Percentiles rank a stretch among this genome's conserved stretches.
Evolutionary conservation across 1,140 invertebrate genomes (phyloP).

Genomic region (Acromyrmex echinatior): DNA sequence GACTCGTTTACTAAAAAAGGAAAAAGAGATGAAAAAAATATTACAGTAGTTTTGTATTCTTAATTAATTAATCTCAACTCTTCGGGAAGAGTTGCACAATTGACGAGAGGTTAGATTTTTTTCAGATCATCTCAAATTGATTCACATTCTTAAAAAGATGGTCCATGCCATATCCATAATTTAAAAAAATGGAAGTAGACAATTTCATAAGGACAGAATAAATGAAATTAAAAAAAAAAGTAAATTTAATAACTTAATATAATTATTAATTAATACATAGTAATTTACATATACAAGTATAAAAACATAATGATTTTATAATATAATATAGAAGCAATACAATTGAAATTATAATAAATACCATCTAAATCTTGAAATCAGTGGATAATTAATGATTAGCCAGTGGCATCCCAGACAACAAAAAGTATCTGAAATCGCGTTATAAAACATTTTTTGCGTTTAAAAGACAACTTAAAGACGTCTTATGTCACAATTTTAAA

Average conservation of each 20-base stretch:
- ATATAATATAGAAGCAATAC: too few relatives aligned
- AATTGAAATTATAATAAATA: too few relatives aligned
- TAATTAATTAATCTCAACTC: not conserved
- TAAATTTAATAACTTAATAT: slow-evolving; percentile 3
- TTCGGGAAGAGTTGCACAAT: slow-evolving; percentile 15
- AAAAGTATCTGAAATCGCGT: too few relatives aligned
- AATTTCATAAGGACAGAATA: not conserved
- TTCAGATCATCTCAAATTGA: not conserved
- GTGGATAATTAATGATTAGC: too few relatives aligned
- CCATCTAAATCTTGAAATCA: too few relatives aligned
- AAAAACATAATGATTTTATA: too few relatives aligned
- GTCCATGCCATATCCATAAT: not conserved
- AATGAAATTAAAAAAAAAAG: not conserved
- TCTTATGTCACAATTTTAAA: too few relatives aligned
- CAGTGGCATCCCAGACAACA: too few relatives aligned
- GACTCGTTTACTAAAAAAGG: slow-evolving; percentile 25
- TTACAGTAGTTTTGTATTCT: slow-evolving; percentile 11
- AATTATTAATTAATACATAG: not conserved
- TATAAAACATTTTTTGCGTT: too few relatives aligned
- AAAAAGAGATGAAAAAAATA: slow-evolving; percentile 7
- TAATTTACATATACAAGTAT: not conserved
- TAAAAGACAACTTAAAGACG: too few relatives aligned
- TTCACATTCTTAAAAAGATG: not conserved
- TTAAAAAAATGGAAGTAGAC: not conserved
- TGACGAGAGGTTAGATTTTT: not conserved